These are phyloP conservation scores for Apamea anceps DNA, from an alignment of 2,888 invertebrate species.

Conservation along the genomic window DNA sequence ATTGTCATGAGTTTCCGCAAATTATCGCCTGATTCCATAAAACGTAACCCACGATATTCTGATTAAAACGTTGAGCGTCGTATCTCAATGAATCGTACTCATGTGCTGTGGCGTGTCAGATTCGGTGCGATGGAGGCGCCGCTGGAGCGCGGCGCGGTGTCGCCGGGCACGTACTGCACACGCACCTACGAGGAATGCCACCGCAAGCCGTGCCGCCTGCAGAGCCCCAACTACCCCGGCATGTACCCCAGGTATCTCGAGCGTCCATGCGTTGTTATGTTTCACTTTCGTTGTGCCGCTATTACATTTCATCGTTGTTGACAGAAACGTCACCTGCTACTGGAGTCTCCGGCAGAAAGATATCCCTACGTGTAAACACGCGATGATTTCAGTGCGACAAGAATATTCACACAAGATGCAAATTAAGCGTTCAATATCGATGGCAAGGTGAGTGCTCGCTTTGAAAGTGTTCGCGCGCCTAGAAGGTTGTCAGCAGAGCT, in stretches of 20 bases:
- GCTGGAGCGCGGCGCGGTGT: conserved; percentile 95
- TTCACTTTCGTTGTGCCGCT: background rate
- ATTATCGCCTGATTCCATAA: background rate
- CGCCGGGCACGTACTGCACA: conserved; percentile 96
- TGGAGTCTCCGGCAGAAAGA: conserved; percentile 96
- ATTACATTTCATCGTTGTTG: background rate
- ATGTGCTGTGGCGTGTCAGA: conserved; percentile 74
- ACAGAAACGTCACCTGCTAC: conserved; percentile 97
- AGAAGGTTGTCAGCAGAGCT: background rate
- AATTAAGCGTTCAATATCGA: conserved; percentile 92
- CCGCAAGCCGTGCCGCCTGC: conserved; percentile 95
- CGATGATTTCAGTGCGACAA: conserved; percentile 96
- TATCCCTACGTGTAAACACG: conserved; percentile 96
- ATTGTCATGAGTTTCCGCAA: background rate
- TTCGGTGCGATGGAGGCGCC: conserved; percentile 94
- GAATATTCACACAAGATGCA: conserved; percentile 94
- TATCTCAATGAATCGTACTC: background rate
- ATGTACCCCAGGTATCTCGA: conserved; percentile 92
- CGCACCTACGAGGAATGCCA: conserved; percentile 96
- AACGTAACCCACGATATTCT: background rate
- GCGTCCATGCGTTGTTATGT: too few species aligned
- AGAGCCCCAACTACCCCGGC: conserved; percentile 97
- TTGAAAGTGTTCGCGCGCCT: background rate
- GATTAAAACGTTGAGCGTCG: background rate
- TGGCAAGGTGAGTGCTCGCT: conserved; percentile 88